phyloP scores from a whole-genome alignment of 2,888 invertebrate genomes.

The Priocnemis perturbator region DNA sequence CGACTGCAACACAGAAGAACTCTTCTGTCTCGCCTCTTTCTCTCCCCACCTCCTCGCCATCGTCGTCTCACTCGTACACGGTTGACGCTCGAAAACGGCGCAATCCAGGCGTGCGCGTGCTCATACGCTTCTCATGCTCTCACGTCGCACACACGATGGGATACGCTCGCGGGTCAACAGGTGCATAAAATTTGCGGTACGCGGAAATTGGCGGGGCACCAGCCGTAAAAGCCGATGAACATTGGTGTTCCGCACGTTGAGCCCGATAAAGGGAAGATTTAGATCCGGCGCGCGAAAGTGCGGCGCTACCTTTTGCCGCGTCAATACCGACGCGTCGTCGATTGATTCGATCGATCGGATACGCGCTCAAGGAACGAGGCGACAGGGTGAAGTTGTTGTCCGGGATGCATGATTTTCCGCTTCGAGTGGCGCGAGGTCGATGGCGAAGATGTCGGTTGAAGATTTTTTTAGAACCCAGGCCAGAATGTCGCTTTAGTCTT shows the following conservation, averaged over 20 bases:
- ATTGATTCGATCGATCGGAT: background rate
- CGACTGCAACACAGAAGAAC: constrained; percentile 38
- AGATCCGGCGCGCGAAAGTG: constrained; percentile 35
- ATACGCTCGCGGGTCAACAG: constrained; percentile 51
- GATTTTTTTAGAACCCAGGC: too few species aligned
- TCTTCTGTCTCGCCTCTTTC: constrained; percentile 25
- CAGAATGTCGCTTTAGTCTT: too few species aligned
- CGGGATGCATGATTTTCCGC: too few species aligned
- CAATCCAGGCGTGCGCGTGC: background rate
- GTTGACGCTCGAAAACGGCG: background rate
- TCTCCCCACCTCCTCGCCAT: constrained; percentile 4
- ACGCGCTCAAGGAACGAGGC: too few species aligned
- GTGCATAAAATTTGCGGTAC: constrained; percentile 58
- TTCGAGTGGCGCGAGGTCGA: too few species aligned
- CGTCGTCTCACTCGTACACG: background rate
- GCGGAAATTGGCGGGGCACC: constrained; percentile 55
- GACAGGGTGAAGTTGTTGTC: too few species aligned
- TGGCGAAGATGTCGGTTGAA: too few species aligned
- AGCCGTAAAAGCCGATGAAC: constrained; percentile 48
- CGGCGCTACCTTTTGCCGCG: constrained; percentile 6
- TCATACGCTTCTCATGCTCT: background rate
- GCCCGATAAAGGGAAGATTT: constrained; percentile 53
- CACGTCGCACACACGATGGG: constrained; percentile 6
- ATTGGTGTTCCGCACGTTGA: constrained; percentile 40
- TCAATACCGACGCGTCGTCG: constrained; percentile 39